phyloP scores from a whole-genome alignment of 2,888 invertebrate species.

The Drosophila anceps region DNA sequence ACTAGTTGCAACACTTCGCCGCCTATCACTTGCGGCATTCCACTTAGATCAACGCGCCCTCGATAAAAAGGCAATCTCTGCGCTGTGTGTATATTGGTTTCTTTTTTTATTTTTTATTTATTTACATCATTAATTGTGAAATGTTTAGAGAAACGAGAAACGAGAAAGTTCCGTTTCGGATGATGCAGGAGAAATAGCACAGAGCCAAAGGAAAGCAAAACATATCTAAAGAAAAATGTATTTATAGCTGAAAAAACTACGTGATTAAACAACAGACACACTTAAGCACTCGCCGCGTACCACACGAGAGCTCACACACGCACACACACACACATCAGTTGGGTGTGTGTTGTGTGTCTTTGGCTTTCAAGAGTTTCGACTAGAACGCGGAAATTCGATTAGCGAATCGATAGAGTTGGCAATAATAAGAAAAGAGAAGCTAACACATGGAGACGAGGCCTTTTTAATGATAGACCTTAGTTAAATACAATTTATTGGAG shows the following conservation, averaged over 20 bases:
- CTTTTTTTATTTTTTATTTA: conserved; percentile 19
- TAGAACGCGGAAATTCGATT: conserved; percentile 16
- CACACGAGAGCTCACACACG: conserved; percentile 21
- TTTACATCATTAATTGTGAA: conserved; percentile 60
- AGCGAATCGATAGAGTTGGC: conserved; percentile 21
- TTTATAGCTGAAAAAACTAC: conserved; percentile 45
- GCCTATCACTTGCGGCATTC: conserved; percentile 25
- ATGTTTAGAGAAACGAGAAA: conserved; percentile 45
- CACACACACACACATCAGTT: conserved; percentile 13
- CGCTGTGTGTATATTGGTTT: background rate
- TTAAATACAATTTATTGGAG: background rate
- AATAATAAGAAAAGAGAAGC: background rate
- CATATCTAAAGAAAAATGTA: conserved; percentile 50
- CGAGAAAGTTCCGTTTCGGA: conserved; percentile 54
- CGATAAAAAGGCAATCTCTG: conserved; percentile 17
- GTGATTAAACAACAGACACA: conserved; percentile 70
- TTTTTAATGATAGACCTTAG: background rate
- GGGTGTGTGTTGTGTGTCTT: conserved; percentile 1
- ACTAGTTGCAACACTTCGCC: background rate
- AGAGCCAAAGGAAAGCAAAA: conserved; percentile 36
- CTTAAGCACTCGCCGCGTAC: conserved; percentile 40
- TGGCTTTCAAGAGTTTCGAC: conserved; percentile 17
- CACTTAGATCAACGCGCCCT: conserved; percentile 24
- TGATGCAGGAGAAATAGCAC: conserved; percentile 60
- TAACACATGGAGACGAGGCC: fast-evolving